Base-by-base conservation (phyloP, 2,113 vertebrate species). In the Tricholaema leucomelas region DNA sequence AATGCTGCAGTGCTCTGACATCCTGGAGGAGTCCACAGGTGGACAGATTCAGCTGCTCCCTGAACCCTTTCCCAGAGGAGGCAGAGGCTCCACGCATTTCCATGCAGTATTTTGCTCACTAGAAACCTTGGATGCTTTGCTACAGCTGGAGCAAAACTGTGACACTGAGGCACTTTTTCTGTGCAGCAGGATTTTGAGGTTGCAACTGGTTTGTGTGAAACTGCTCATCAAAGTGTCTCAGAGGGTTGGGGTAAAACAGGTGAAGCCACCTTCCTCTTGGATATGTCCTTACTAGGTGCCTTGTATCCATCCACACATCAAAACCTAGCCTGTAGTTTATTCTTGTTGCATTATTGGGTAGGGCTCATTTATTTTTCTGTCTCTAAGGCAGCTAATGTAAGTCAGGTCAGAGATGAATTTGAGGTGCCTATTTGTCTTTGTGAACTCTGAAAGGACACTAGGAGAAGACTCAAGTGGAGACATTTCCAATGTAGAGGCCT, bases 241-340 rank as follows among this genome's bases (percentile, higher is more conserved):
- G 27, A 40, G 19, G 12, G 70, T 64, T 55, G 74, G 42, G 48
- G 30, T 71, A 16, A 48, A 81, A 65, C 1, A 12, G 12, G 21
- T 3, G 9, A 65, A 27, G 76, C n/a, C 35, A 18, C 35, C 17
- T 71, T 81, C 20, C 42, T 0, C 0, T 8, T 56, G 55, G 30
- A 16, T 33, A 66, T 31, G 21, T n/a, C n/a, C 27, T 20, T 3
- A 0, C 19, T 28, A 72, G 25, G 67, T 81, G 60, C 56, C 31
- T 54, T 0, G 0, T 38, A 33, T 24, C 60, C 5, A 12, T 13
- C 25, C 16, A 5, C 23, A 7, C 7, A 4, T 11, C 24, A 44
- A 58, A 52, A 10, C 10, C 28, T 33, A 1, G 30, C 42, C 69
- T 65, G 4, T 74, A 13, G 25, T 16, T 85, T 20, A 7, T 40